phyloP scores from a whole-genome alignment of 2,888 invertebrate genomes.

The Catocala fraxini region DNA sequence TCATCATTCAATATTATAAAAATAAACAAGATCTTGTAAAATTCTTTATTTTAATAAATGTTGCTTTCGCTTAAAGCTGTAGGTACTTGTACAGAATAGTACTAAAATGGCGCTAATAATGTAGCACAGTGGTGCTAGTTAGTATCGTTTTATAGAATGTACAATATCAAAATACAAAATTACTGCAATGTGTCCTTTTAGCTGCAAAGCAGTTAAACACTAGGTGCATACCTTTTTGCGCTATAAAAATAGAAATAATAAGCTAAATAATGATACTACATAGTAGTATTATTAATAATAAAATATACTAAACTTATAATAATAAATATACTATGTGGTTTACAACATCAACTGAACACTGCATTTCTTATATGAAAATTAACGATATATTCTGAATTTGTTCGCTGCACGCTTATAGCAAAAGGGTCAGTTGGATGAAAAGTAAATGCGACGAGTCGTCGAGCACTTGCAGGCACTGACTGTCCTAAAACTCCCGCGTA shows the following conservation, averaged over 20 bases:
- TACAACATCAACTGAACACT: slow-evolving; percentile 70
- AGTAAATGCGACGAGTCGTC: slow-evolving; percentile 96
- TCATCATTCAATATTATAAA: no score
- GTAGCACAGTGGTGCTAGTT: no score
- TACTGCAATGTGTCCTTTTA: not conserved
- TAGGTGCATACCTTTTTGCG: not conserved
- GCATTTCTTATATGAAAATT: slow-evolving; percentile 96
- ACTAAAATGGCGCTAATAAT: not conserved
- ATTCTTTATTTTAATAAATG: slow-evolving; percentile 8
- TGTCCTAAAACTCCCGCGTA: slow-evolving; percentile 94
- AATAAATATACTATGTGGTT: slow-evolving; percentile 21
- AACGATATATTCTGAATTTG: slow-evolving; percentile 97
- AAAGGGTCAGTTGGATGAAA: slow-evolving; percentile 99
- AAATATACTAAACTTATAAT: slow-evolving; percentile 21
- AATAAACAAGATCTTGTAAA: not conserved
- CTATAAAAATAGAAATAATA: slow-evolving; percentile 16
- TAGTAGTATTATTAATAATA: slow-evolving; percentile 44
- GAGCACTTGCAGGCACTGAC: slow-evolving; percentile 89
- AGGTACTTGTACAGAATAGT: slow-evolving; percentile 5
- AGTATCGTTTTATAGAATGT: not conserved
- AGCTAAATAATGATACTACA: slow-evolving; percentile 43
- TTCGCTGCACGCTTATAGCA: slow-evolving; percentile 97
- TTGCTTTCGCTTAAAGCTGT: slow-evolving; percentile 8
- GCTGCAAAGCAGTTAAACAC: not conserved
- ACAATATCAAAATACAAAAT: slow-evolving; percentile 9